Conservation (phyloP, 1,140 invertebrate species). For the Anadara kagoshimensis region DNA sequence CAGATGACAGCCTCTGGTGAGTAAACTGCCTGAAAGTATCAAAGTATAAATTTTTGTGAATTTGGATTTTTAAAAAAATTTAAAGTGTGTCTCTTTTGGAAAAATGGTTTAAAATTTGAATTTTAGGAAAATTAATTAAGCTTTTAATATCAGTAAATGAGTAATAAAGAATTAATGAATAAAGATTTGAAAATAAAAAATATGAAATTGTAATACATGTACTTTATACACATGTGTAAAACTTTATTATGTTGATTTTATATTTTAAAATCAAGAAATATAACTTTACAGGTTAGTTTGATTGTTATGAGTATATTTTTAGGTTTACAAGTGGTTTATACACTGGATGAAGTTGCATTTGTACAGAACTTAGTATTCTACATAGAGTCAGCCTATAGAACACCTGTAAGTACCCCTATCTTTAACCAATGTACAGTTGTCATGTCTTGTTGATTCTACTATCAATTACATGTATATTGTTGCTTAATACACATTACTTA, state of each 20-base stretch:
- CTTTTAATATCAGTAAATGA: too few relatives aligned
- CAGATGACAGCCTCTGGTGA: slow-evolving; percentile 98
- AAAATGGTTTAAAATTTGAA: neutral
- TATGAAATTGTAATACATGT: too few relatives aligned
- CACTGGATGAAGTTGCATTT: slow-evolving; percentile 97
- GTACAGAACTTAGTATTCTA: slow-evolving; percentile 99
- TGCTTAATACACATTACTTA: too few relatives aligned
- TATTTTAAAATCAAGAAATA: too few relatives aligned
- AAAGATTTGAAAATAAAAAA: too few relatives aligned
- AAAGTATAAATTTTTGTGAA: neutral
- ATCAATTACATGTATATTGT: too few relatives aligned
- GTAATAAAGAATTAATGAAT: too few relatives aligned
- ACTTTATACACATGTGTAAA: too few relatives aligned
- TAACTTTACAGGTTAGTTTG: too few relatives aligned
- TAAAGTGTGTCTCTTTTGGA: too few relatives aligned
- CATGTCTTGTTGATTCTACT: too few relatives aligned
- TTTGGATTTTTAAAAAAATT: neutral
- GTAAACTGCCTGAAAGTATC: neutral
- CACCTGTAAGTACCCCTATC: slow-evolving; percentile 80
- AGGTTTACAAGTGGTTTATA: slow-evolving; percentile 96
- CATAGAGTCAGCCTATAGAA: slow-evolving; percentile 98
- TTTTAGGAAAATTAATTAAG: neutral
- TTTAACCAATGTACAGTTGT: neutral
- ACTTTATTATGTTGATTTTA: too few relatives aligned
- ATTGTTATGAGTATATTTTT: slow-evolving; percentile 43